phyloP scores from a whole-genome alignment of 2,113 vertebrate genomes.

The Ariopsis seemanni region DNA sequence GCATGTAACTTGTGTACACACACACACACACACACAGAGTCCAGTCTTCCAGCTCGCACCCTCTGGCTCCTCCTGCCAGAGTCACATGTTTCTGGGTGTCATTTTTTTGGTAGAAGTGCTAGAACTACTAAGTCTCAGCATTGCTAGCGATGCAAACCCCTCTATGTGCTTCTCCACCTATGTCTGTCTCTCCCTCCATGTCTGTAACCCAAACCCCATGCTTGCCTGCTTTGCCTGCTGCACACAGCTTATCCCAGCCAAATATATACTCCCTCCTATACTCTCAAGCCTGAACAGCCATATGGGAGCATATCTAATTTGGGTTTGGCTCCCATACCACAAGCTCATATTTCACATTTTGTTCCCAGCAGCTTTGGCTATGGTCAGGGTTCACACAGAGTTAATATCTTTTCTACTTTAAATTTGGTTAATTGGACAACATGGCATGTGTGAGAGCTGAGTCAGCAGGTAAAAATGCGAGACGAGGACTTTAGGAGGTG shows the following conservation, averaged over 20 bases:
- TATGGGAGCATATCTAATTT: conserved; percentile 72
- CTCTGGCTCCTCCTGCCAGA: neutral
- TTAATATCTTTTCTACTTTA: neutral
- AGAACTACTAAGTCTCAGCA: conserved; percentile 52
- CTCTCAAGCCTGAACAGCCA: conserved; percentile 58
- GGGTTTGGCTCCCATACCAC: conserved; percentile 63
- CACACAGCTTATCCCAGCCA: conserved; percentile 50
- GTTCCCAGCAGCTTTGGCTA: conserved; percentile 56
- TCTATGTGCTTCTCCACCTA: conserved; percentile 12
- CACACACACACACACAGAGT: neutral
- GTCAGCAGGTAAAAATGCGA: conserved; percentile 4
- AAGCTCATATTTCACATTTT: conserved; percentile 71
- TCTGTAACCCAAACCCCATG: conserved; percentile 65
- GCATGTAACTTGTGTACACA: neutral
- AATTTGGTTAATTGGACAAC: conserved; percentile 18
- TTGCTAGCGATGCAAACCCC: conserved; percentile 64
- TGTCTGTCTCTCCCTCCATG: conserved; percentile 6
- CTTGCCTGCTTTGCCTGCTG: conserved; percentile 29
- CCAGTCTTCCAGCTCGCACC: neutral
- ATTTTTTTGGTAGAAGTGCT: neutral
- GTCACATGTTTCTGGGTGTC: conserved; percentile 36
- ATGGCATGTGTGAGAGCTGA: neutral
- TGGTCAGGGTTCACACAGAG: conserved; percentile 48
- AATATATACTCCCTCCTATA: conserved; percentile 67
- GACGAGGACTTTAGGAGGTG: neutral